Percentiles rank a stretch among this genome's conserved stretches.
phyloP scores from a whole-genome alignment of 2,797 vertebrate genomes.

The Cynodonichthys magdalenae region DNA sequence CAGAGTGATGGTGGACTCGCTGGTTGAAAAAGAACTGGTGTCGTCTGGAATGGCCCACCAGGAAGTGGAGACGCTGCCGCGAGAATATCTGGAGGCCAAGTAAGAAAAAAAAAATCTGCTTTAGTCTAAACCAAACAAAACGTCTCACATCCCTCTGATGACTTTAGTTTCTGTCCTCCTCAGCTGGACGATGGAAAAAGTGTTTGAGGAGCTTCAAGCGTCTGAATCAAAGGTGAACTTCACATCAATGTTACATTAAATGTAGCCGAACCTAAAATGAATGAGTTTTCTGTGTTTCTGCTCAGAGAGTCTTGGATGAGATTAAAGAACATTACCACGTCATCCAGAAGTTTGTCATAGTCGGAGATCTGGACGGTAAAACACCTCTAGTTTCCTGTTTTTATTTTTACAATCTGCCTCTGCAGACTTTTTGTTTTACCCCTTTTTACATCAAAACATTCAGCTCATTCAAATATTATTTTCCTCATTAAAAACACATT shows the following conservation, averaged over 20 bases:
- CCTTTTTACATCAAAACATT: too few species aligned
- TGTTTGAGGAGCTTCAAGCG: constrained; percentile 96
- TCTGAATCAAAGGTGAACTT: constrained; percentile 88
- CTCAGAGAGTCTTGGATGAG: constrained; percentile 92
- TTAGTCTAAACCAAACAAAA: too few species aligned
- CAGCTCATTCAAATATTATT: too few species aligned
- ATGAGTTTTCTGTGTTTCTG: constrained; percentile 8
- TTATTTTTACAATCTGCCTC: too few species aligned
- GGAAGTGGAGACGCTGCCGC: constrained; percentile 89
- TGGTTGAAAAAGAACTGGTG: constrained; percentile 93
- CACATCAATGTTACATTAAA: background rate
- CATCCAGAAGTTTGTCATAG: constrained; percentile 94
- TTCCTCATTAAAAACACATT: too few species aligned
- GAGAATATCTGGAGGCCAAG: constrained; percentile 93
- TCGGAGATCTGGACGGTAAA: constrained; percentile 93
- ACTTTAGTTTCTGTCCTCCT: constrained; percentile 23
- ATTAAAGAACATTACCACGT: constrained; percentile 93
- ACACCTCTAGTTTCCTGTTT: background rate
- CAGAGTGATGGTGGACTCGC: constrained; percentile 93
- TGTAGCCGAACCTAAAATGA: background rate
- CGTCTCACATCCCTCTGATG: background rate
- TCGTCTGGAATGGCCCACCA: constrained; percentile 86
- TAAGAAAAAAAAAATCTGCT: constrained; percentile 51
- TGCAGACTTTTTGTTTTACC: too few species aligned
- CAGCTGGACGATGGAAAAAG: constrained; percentile 95